Percentiles rank a stretch among this genome's conserved stretches.
These are phyloP conservation scores for Macrophya alboannulata DNA, from an alignment of 2,888 invertebrate genomes.

Conservation along the genomic window DNA sequence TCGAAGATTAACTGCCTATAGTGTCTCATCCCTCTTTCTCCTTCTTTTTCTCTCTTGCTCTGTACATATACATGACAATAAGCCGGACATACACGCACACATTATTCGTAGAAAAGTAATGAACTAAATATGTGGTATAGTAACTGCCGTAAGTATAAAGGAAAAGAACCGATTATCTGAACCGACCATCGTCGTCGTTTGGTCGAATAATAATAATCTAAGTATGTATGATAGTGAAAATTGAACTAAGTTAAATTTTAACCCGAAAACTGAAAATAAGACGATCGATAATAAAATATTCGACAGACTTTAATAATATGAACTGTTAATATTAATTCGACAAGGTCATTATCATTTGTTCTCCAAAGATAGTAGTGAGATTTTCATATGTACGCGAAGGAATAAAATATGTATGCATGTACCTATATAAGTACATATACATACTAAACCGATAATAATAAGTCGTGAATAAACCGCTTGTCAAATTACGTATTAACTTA, in stretches of 20 bases:
- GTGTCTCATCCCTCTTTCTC: too few relatives aligned
- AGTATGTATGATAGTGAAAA: not conserved
- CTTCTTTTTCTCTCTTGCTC: not conserved
- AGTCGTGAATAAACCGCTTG: not conserved
- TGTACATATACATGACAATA: not conserved
- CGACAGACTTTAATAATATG: not conserved
- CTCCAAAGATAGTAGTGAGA: not conserved
- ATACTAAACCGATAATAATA: not conserved
- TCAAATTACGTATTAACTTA: not conserved
- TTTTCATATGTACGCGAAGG: not conserved
- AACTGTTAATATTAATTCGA: not conserved
- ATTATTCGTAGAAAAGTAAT: conserved; percentile 1
- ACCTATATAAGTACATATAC: too few relatives aligned
- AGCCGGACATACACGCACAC: not conserved
- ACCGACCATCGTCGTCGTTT: not conserved
- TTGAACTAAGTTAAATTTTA: not conserved
- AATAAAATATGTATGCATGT: not conserved
- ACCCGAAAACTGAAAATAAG: not conserved
- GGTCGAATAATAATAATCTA: not conserved
- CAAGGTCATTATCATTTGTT: conserved; percentile 41
- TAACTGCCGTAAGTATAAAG: not conserved
- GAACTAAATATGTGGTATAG: not conserved
- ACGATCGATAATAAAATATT: not conserved
- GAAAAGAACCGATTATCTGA: not conserved
- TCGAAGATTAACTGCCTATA: too few relatives aligned